Conservation (phyloP, 2,113 vertebrate species). For the Microtus montanus region DNA sequence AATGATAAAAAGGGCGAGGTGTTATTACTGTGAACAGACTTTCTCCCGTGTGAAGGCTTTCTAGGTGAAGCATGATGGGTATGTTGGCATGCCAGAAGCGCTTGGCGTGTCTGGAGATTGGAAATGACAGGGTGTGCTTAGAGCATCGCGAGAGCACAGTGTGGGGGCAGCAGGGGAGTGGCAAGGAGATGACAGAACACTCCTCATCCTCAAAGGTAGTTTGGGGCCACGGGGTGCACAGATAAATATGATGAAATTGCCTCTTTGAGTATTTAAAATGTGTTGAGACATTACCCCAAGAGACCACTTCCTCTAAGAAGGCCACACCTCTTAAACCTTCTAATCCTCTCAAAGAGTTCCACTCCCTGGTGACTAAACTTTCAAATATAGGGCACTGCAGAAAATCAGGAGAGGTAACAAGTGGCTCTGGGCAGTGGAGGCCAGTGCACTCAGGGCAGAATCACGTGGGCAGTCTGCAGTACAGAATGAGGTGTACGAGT, state of each 20-base stretch:
- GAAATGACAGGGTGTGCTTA: not conserved
- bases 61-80: too few species aligned
- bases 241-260: too few species aligned
- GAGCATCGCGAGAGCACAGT: not conserved
- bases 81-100: not conserved
- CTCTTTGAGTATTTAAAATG: not conserved
- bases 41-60: too few species aligned
- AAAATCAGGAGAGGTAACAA: not conserved
- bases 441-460: not conserved
- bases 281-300: not conserved
- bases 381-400: not conserved
- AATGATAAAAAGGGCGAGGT: not conserved
- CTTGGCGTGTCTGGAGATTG: not conserved
- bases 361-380: not conserved
- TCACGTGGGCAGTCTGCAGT: accelerated
- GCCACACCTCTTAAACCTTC: not conserved
- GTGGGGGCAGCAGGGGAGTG: accelerated
- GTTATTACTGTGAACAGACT: too few species aligned
- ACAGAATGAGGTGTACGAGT: accelerated
- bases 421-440: not conserved
- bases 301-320: not conserved
- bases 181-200: too few species aligned
- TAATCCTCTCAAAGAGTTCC: not conserved
- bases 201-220: not conserved
- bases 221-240: not conserved